Conservation (phyloP, 2,797 vertebrate species). For the Dendrocincla tyrannina region DNA sequence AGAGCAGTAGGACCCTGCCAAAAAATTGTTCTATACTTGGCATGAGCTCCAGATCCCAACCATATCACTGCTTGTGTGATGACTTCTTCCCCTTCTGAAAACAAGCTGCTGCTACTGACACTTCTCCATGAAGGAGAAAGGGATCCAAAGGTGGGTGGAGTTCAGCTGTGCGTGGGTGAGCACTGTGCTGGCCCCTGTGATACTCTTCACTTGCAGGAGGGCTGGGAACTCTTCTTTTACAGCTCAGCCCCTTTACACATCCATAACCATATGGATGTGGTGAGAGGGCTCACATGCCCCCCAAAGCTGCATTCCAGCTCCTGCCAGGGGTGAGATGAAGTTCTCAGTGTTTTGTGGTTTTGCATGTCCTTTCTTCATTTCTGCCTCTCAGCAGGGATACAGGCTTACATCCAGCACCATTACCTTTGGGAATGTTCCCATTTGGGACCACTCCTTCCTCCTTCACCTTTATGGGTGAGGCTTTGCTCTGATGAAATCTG, state of each 20-base stretch:
- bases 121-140: neutral
- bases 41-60: neutral
- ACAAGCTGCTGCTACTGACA: neutral
- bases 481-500: neutral
- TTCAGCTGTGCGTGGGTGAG: neutral
- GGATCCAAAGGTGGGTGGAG: neutral
- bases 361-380: neutral
- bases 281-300: neutral
- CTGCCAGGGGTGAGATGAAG: neutral
- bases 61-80: neutral
- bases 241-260: neutral
- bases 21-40: neutral
- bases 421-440: neutral
- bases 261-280: neutral
- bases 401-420: neutral
- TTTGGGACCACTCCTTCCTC: rapidly evolving
- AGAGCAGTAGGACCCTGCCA: neutral
- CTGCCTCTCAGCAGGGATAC: neutral
- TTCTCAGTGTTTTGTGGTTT: neutral
- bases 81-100: neutral
- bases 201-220: neutral
- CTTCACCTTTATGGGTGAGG: neutral
- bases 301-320: neutral
- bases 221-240: neutral
- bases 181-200: neutral